Base-by-base conservation (phyloP, 2,113 vertebrate genomes). In the Panurus biarmicus region DNA sequence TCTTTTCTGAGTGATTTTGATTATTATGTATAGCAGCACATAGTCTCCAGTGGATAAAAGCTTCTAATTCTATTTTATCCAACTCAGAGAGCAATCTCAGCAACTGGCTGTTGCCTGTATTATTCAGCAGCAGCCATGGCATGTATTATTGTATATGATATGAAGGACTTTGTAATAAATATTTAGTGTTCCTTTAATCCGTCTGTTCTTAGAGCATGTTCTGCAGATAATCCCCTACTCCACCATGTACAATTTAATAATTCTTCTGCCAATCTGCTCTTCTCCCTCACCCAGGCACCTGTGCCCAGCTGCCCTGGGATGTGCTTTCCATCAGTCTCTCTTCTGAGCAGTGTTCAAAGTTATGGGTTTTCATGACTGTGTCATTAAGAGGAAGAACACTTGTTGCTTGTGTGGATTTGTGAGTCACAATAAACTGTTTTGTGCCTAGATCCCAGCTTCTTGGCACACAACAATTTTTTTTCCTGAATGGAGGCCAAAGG, bases 31-130 rank as follows among this genome's bases (percentile, higher is more conserved):
- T 95, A 94, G 94, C 79, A 89, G 80, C 5, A 15, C 38, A 18
- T 14, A 51, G 73, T 93, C 66, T 72, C 91, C 54, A 31, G 85
- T 66, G 87, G 79, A 94, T 93, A 90, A 96, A 93, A 94, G 28
- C 77, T 91, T 94, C 78, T 94, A 96, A 97, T 96, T 97, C 95
- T 91, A 85, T 93, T 95, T 96, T 85, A 96, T 95, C 91, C 93
- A 95, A 94, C 96, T 97, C 83, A 45, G 83, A 96, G 95, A 94
- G 89, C 91, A 95, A 83, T 74, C 93, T 93, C 61, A 81, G 84
- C 77, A 88, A 85, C 70, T 87, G 89, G 36, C 67, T 40, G 72
- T 94, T 96, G 80, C 82, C 86, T 95, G 65, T 96, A 85, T 97
- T 95, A 94, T 94, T 96, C 91, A 89, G 84, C 40, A 57, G 86